Evolutionary conservation across 2,113 vertebrate genomes (phyloP), one percentile per base, ranked within the genome.

Genomic region (Atherinomorus stipes): DNA sequence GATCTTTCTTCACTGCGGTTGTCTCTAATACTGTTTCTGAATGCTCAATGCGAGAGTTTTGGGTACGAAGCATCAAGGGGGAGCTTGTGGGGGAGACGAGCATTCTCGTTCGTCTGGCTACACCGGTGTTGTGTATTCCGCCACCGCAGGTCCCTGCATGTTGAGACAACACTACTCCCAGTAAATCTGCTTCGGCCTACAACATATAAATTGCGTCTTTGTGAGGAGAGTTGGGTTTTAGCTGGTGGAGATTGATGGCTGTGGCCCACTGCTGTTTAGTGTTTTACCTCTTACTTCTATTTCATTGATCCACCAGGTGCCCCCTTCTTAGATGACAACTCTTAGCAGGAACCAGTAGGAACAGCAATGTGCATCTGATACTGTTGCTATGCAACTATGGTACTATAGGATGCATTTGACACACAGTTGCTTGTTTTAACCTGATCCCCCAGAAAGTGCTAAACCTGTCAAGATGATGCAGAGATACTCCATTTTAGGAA

Each of bases 161-260:
- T n/a, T n/a, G n/a, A n/a, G n/a, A n/a, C n/a, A n/a, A n/a, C n/a
- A n/a, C 47, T 11, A 25, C 60, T 82, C 65, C 21, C 60, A 51
- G 58, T 74, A 25, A 62, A 68, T 21, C 22, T 74, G 64, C 56
- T 59, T 58, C 37, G 6, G 26, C 49, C 50, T 45, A 2, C 11
- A 60, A 3, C 3, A 28, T 45, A 72, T 71, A 83, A 83, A 78
- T 76, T 64, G 52, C 57, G 60, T 49, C 67, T 72, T 5, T 61
- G 50, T 62, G 38, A 54, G 52, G 52, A 64, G 58, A 84, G 28
- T 42, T 22, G 1, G 65, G 38, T 54, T 69, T 66, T 21, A 59
- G 65, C 74, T 64, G 71, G 87, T 78, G 64, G 78, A 85, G 74
- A 87, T 61, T 80, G 83, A 89, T 87, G 74, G 49, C 42, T 19